Evolutionary conservation across 1,140 invertebrate genomes (phyloP).

Genomic region (Platyscapa corneri): DNA sequence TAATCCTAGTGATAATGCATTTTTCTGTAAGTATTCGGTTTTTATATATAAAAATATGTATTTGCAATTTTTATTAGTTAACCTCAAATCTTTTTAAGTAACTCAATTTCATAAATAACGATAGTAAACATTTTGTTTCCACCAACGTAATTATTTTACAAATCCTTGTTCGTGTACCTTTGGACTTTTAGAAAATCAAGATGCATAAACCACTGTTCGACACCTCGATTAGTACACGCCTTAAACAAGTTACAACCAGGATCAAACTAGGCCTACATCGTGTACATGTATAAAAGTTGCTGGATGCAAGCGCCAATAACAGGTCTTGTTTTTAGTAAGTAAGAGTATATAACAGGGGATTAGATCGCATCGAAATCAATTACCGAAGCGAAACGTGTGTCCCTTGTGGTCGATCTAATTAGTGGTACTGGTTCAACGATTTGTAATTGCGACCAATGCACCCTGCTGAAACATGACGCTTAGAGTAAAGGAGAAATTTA

Average conservation of each 20-base stretch:
- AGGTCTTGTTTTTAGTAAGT: neutral
- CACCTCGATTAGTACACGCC: neutral
- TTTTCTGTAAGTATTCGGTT: too few relatives aligned
- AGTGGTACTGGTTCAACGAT: slow-evolving; percentile 66
- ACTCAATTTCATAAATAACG: too few relatives aligned
- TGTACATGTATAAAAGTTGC: slow-evolving; percentile 34
- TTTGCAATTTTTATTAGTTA: too few relatives aligned
- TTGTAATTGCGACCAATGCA: slow-evolving; percentile 63
- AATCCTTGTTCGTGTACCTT: too few relatives aligned
- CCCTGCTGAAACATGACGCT: neutral
- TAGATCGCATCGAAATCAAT: slow-evolving; percentile 41
- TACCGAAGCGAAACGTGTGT: slow-evolving; percentile 29
- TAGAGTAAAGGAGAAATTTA: slow-evolving; percentile 46
- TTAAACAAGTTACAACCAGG: slow-evolving; percentile 3
- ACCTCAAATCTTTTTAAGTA: too few relatives aligned
- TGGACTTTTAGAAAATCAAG: neutral
- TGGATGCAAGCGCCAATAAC: neutral
- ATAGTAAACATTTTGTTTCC: too few relatives aligned
- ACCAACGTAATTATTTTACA: too few relatives aligned
- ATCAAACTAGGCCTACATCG: neutral
- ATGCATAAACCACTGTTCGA: neutral
- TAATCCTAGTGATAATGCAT: too few relatives aligned
- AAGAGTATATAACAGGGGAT: slow-evolving; percentile 5
- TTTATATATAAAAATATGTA: too few relatives aligned
- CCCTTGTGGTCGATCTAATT: slow-evolving; percentile 60